Base-by-base conservation (phyloP, 2,113 vertebrate genomes). In the Trachemys scripta region DNA sequence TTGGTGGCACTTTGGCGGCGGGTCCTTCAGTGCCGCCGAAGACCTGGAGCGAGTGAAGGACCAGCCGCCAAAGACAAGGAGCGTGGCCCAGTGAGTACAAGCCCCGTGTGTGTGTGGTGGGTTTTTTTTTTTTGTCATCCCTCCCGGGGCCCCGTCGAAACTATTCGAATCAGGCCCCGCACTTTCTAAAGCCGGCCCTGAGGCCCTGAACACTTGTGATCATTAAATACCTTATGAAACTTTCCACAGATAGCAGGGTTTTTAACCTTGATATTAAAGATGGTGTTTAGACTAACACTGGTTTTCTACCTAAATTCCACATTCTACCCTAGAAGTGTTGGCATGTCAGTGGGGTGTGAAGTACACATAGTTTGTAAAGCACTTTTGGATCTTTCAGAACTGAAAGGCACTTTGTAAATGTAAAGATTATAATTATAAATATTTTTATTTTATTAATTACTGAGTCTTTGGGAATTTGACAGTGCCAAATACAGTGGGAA, bases 391-490 rank as follows among this genome's bases (percentile, higher is more conserved):
- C 53, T 69, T 3, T 82, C 53, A 45, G 69, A 93, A 79, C 84
- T 88, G 69, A 93, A 92, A 94, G 50, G 1, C 13, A 42, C 47
- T 85, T 90, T 88, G 50, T 88, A 89, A 96, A 94, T 82, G 38
- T 47, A 76, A 87, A 49, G 6, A n/a, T 85, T 80, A 80, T 19
- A 57, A 2, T 51, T 8, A 50, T 92, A 49, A 54, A 79, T 95
- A 2, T 54, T 84, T 79, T 80, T 89, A 6, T 85, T 95, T 82
- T 90, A 94, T 84, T 9, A 92, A 81, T 83, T 12, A 14, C 24
- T 90, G 80, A 75, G 84, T 97, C 62, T 80, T 93, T 45, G 53
- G 84, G 81, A 91, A 90, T 94, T 95, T 97, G 90, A 72, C 89
- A 75, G 72, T 91, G 84, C 88, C 89, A 94, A 94, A 78, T 87